Percentiles rank a stretch among this genome's conserved stretches.
Conservation (phyloP, 1,140 invertebrate genomes). For the Lepidostoma basale region DNA sequence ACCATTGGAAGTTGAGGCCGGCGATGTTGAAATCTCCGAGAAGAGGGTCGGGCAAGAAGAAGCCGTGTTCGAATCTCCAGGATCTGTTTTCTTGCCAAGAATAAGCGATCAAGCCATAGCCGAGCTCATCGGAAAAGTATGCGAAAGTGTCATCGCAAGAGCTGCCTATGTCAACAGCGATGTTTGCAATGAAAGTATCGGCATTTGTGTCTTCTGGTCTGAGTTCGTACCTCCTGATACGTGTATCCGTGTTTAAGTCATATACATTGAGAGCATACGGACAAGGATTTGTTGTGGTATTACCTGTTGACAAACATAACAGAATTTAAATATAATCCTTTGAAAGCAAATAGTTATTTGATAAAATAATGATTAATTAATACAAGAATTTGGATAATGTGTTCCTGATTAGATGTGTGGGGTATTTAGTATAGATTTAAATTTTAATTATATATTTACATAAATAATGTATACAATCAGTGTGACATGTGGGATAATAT, state of each 20-base stretch:
- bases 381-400: too few species aligned
- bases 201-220: conserved; percentile 73
- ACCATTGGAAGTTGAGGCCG: conserved; percentile 83
- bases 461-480: neutral
- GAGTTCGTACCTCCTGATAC: conserved; percentile 73
- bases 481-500: neutral
- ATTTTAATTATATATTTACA: too few species aligned
- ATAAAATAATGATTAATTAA: neutral
- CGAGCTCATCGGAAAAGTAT: conserved; percentile 81
- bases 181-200: conserved; percentile 82
- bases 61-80: conserved; percentile 77
- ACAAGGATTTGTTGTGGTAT: conserved; percentile 74
- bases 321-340: too few species aligned
- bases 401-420: neutral
- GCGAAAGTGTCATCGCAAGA: conserved; percentile 78
- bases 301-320: too few species aligned
- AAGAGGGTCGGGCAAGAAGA: conserved; percentile 79
- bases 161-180: conserved; percentile 76
- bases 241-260: conserved; percentile 73
- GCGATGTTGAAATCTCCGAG: conserved; percentile 78
- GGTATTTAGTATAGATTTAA: neutral
- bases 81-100: conserved; percentile 76
- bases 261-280: conserved; percentile 76
- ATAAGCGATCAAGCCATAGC: conserved; percentile 79
- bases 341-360: too few species aligned